Conservation (phyloP, 2,888 invertebrate species). For the Stenichneumon culpator region DNA sequence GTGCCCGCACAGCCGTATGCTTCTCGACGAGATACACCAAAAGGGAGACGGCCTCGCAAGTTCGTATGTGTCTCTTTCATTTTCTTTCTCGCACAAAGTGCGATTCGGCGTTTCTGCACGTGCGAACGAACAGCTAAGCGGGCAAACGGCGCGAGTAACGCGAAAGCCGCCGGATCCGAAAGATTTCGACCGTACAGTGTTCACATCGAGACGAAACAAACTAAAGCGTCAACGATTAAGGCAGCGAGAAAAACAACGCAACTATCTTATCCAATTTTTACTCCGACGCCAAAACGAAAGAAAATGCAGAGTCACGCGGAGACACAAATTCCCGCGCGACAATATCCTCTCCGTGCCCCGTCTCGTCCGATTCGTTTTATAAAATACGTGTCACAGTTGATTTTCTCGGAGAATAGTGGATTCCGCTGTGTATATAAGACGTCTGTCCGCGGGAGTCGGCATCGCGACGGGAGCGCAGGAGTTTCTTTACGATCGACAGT, state of each 20-base stretch:
- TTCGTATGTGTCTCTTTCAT: conserved; percentile 36
- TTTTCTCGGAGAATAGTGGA: conserved; percentile 30
- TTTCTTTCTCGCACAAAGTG: conserved; percentile 42
- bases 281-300: not conserved
- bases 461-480: conserved; percentile 27
- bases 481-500: conserved; percentile 65
- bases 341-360: not conserved
- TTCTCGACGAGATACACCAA: not conserved
- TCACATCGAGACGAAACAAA: not conserved
- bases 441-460: conserved; percentile 13
- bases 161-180: not conserved
- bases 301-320: not conserved
- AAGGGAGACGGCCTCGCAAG: conserved; percentile 20
- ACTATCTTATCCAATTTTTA: conserved; percentile 1
- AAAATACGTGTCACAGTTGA: conserved; percentile 38
- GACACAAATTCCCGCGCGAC: not conserved
- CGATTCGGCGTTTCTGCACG: conserved; percentile 61
- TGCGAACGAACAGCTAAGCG: conserved; percentile 31
- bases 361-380: conserved; percentile 34
- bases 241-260: not conserved
- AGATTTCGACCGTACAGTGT: conserved; percentile 7
- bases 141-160: conserved; percentile 17
- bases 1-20: conserved; percentile 22
- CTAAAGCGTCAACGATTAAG: not conserved
- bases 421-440: not conserved